Percentiles rank a stretch among this genome's conserved stretches.
Evolutionary conservation across 2,888 invertebrate species (phyloP).

Genomic region (Clanis bilineata): DNA sequence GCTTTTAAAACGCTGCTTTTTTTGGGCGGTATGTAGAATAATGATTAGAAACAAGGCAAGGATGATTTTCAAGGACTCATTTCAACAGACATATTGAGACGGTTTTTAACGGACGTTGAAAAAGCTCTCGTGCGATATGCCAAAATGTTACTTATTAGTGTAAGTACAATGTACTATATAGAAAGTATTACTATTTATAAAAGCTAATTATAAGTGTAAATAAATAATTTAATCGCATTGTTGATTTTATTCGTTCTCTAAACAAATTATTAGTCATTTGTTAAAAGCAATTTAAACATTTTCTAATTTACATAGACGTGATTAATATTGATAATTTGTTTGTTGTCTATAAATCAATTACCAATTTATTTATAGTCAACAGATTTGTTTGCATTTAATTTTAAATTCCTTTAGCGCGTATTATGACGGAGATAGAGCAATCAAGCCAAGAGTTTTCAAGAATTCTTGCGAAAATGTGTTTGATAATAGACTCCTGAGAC

Average conservation of each 20-base stretch:
- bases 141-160: neutral
- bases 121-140: neutral
- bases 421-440: neutral
- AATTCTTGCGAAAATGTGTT: no score
- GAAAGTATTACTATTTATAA: conserved; percentile 44
- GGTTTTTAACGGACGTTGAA: no score
- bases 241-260: conserved; percentile 9
- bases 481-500: no score
- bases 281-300: neutral
- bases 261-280: neutral
- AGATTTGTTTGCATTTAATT: neutral
- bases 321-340: no score
- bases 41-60: no score
- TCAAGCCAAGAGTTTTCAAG: no score
- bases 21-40: no score
- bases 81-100: no score
- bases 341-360: no score
- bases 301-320: neutral
- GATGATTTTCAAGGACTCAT: no score
- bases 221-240: conserved; percentile 23
- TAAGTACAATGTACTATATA: conserved; percentile 21
- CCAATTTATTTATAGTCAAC: neutral
- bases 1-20: no score
- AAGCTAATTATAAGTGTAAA: conserved; percentile 26
- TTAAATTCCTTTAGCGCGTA: no score